Percentiles rank a stretch among this genome's conserved stretches.
Conservation (phyloP, 2,888 invertebrate species). For the Anorthoa munda region DNA sequence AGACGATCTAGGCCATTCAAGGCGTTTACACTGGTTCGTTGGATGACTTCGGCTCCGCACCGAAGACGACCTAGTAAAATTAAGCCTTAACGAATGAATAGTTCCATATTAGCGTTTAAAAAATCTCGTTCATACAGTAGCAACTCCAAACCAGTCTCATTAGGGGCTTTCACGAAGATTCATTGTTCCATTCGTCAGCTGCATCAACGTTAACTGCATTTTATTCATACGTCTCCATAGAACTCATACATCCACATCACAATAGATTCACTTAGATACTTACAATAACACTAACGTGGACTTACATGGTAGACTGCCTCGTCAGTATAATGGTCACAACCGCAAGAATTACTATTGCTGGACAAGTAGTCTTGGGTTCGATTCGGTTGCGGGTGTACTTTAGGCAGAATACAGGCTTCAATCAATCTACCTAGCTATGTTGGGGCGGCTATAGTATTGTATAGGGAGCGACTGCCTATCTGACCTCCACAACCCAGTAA, state of each 20-base stretch:
- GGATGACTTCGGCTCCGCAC: not conserved
- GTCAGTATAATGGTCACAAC: not conserved
- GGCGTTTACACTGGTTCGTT: not conserved
- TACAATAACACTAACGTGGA: not conserved
- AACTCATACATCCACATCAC: not conserved
- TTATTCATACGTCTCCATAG: constrained; percentile 23
- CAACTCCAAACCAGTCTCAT: constrained; percentile 49
- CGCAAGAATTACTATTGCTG: no score
- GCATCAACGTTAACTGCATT: constrained; percentile 46
- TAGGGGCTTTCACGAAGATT: constrained; percentile 47
- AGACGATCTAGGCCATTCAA: no score
- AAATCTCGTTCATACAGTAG: not conserved
- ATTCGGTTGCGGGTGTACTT: not conserved
- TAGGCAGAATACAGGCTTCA: no score
- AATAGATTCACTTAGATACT: not conserved
- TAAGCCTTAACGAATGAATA: not conserved
- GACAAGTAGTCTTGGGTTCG: no score
- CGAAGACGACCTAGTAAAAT: not conserved
- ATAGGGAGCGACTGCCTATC: no score
- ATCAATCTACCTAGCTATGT: no score
- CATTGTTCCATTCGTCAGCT: constrained; percentile 37
- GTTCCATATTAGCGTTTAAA: constrained; percentile 1
- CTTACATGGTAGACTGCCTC: not conserved
- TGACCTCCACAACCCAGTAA: no score
- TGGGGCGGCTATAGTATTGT: no score